Evolutionary conservation across 2,113 vertebrate species (phyloP).

Genomic region (Aviceda subcristata): DNA sequence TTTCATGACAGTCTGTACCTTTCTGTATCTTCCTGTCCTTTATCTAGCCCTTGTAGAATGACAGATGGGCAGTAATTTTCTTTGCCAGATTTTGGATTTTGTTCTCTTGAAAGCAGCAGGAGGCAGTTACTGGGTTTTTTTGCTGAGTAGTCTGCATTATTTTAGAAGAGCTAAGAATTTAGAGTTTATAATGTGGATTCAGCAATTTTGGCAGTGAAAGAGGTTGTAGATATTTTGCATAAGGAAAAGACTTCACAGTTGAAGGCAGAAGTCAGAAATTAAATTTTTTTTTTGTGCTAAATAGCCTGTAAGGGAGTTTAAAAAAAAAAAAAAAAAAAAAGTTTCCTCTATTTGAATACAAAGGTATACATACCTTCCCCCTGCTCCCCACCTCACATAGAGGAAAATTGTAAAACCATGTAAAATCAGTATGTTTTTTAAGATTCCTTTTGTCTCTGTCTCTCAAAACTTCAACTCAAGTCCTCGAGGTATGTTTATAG

Average conservation of each 20-base stretch:
- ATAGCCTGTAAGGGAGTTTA: background rate
- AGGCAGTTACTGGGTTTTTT: background rate
- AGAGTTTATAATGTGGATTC: background rate
- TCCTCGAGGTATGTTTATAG: background rate
- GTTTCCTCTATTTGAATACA: background rate
- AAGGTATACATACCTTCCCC: background rate
- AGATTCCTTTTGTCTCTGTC: background rate
- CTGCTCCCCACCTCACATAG: fast-evolving
- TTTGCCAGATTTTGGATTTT: background rate
- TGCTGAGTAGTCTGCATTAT: background rate
- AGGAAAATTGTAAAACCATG: background rate
- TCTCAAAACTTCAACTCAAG: background rate
- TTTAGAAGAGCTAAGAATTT: background rate
- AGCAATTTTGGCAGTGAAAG: background rate
- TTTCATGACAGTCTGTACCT: background rate
- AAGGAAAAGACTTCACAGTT: background rate
- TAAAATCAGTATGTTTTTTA: background rate
- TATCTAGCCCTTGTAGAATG: background rate
- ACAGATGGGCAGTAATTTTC: background rate
- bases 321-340: background rate
- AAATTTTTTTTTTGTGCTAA: background rate
- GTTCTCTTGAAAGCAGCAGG: background rate
- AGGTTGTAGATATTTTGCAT: background rate
- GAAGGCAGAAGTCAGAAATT: background rate
- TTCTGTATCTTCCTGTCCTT: background rate